phyloP scores from a whole-genome alignment of 2,888 invertebrate genomes.

The Sphaerophoria rueppellii region DNA sequence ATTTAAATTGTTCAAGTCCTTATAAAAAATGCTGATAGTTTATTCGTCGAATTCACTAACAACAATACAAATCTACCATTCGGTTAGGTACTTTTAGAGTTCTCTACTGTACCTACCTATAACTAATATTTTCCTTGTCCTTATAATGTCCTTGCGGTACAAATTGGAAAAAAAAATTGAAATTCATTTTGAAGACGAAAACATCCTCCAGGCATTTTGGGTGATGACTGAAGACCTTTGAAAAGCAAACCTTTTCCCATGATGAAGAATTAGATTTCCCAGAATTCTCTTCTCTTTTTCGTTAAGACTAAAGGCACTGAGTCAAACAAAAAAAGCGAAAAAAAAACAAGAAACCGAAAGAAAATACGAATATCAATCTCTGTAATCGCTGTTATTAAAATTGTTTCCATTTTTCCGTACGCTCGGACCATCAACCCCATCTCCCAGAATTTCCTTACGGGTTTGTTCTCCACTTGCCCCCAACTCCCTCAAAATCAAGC shows the following conservation, averaged over 20 bases:
- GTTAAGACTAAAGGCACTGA: conserved; percentile 4
- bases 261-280: background rate
- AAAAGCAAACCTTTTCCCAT: conserved; percentile 1
- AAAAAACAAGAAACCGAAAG: conserved; percentile 11
- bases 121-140: too few species aligned
- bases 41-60: too few species aligned
- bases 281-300: conserved; percentile 2
- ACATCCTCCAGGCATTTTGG: background rate
- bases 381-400: conserved; percentile 72
- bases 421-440: conserved; percentile 22
- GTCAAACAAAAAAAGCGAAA: background rate
- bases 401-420: conserved; percentile 55
- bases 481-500: background rate
- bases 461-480: background rate
- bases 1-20: too few species aligned
- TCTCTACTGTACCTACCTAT: too few species aligned
- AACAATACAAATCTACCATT: too few species aligned
- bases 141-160: too few species aligned
- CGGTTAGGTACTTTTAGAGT: too few species aligned
- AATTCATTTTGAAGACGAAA: background rate
- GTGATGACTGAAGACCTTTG: conserved; percentile 20
- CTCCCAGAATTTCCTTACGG: background rate
- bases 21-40: too few species aligned
- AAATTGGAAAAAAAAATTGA: background rate
- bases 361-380: conserved; percentile 65